These are phyloP conservation scores for Prinia subflava DNA, from an alignment of 2,113 vertebrate genomes.

Conservation along the genomic window DNA sequence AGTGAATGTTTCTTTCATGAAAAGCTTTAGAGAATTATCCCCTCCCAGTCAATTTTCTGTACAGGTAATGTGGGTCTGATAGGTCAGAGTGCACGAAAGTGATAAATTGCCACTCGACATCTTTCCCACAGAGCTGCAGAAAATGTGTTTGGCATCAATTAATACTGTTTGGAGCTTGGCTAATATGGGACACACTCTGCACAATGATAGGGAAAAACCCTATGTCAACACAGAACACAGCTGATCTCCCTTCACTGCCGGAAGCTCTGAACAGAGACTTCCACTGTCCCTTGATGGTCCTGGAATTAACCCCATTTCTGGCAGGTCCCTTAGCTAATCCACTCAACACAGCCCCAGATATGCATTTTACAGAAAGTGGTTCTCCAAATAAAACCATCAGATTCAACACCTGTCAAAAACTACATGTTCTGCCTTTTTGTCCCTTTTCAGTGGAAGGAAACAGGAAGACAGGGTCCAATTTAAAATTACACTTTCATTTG, in stretches of 20 bases:
- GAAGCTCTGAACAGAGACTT: neutral
- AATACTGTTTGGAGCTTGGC: neutral
- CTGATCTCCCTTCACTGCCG: neutral
- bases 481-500: neutral
- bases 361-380: neutral
- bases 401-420: neutral
- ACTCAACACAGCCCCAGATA: neutral
- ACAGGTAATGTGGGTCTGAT: conserved; percentile 2
- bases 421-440: neutral
- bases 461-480: neutral
- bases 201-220: neutral
- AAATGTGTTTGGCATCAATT: conserved; percentile 14
- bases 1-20: neutral
- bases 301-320: neutral
- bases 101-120: neutral
- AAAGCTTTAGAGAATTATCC: conserved; percentile 22
- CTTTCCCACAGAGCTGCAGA: neutral
- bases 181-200: neutral
- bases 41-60: neutral
- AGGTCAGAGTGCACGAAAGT: neutral
- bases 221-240: neutral
- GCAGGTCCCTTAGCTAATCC: neutral
- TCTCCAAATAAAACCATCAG: neutral
- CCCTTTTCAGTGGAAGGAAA: neutral
- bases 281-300: neutral